Evolutionary conservation across 2,797 vertebrate genomes (phyloP).

Genomic region (Vespertilio murinus): DNA sequence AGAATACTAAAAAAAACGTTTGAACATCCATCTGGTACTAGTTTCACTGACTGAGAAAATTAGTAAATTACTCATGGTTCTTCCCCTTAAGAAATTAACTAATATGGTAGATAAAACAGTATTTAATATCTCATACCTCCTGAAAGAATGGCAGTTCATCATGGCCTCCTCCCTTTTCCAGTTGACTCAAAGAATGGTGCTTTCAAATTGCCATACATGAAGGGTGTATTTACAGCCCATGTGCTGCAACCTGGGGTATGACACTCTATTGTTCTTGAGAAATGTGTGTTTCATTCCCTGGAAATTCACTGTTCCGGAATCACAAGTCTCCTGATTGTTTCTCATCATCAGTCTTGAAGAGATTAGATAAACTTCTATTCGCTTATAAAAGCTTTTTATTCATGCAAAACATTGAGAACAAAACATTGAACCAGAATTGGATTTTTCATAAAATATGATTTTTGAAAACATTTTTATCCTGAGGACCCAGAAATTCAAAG

Average conservation of each 20-base stretch:
- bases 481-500: constrained; percentile 60
- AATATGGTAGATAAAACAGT: neutral
- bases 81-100: constrained; percentile 11
- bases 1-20: neutral
- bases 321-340: constrained; percentile 59
- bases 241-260: constrained; percentile 17
- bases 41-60: neutral
- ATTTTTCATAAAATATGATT: constrained; percentile 64
- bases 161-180: neutral
- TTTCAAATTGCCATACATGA: constrained; percentile 28
- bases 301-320: constrained; percentile 66
- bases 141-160: constrained; percentile 7
- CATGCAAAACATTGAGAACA: constrained; percentile 69
- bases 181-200: constrained; percentile 28
- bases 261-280: constrained; percentile 53
- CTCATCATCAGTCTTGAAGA: constrained; percentile 63
- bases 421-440: constrained; percentile 60
- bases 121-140: constrained; percentile 5
- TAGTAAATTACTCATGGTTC: neutral
- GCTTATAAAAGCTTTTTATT: constrained; percentile 59
- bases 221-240: constrained; percentile 11
- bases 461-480: neutral
- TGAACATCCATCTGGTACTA: neutral
- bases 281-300: constrained; percentile 50
- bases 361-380: constrained; percentile 53